These are phyloP conservation scores for Biston betularia DNA, from an alignment of 2,888 invertebrate species.

Conservation along the genomic window DNA sequence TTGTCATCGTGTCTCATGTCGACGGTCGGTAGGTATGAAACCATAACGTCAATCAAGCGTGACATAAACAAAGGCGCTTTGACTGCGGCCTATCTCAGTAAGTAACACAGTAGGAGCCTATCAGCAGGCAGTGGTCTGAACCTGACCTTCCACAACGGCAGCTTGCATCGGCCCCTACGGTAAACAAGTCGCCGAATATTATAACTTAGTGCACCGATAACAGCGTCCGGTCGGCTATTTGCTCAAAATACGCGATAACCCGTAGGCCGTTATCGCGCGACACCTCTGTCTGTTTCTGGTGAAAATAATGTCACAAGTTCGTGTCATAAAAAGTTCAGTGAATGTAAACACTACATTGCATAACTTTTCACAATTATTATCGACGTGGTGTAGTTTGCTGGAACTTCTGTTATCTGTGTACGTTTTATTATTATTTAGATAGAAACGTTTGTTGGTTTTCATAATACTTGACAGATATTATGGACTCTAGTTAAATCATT, in stretches of 20 bases:
- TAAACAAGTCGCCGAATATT: conserved; percentile 60
- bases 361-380: conserved; percentile 26
- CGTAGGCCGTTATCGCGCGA: conserved; percentile 44
- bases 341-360: conserved; percentile 31
- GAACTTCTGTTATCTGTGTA: conserved; percentile 4
- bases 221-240: conserved; percentile 73
- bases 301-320: conserved; percentile 36
- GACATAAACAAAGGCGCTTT: conserved; percentile 11
- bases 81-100: conserved; percentile 43
- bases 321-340: conserved; percentile 8
- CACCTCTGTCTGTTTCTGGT: conserved; percentile 39
- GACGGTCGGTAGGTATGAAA: conserved; percentile 1
- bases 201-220: conserved; percentile 63
- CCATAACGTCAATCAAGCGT: neutral
- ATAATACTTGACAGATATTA: too few species aligned
- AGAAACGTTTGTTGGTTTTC: too few species aligned
- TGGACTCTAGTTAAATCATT: too few species aligned
- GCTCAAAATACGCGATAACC: conserved; percentile 61
- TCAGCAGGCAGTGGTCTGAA: conserved; percentile 47
- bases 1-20: too few species aligned
- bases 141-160: conserved; percentile 78
- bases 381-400: conserved; percentile 15
- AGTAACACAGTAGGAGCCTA: conserved; percentile 22
- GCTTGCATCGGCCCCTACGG: conserved; percentile 60
- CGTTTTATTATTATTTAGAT: neutral